Conservation (phyloP, 2,113 vertebrate genomes). For the Xiphophorus hellerii region DNA sequence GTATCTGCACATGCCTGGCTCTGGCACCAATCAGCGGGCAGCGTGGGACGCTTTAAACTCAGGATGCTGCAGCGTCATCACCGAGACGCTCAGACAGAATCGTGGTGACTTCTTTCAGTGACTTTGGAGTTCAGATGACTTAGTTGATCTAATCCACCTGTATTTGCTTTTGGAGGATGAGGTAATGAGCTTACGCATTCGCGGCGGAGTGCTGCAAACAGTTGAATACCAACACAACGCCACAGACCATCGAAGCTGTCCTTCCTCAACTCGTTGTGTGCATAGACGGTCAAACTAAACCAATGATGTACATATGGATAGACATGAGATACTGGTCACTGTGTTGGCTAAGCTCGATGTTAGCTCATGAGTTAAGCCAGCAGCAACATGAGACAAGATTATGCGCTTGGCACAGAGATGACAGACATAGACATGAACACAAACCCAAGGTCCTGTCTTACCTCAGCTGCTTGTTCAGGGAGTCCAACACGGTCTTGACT, state of each 20-base stretch:
- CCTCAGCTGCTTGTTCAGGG: conserved; percentile 75
- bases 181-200: conserved; percentile 3
- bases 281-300: conserved; percentile 8
- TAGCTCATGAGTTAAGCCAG: conserved; percentile 33
- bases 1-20: conserved; percentile 71
- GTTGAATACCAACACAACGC: background rate
- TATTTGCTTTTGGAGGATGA: background rate
- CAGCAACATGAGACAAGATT: conserved; percentile 6
- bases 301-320: background rate
- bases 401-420: conserved; percentile 4
- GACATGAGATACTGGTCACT: background rate
- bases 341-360: conserved; percentile 4
- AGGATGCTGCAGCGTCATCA: conserved; percentile 49
- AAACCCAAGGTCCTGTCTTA: conserved; percentile 61
- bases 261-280: background rate
- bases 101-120: background rate
- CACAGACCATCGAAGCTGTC: background rate
- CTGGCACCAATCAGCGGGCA: conserved; percentile 79
- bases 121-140: background rate
- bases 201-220: background rate
- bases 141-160: conserved; percentile 1
- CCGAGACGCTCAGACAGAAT: conserved; percentile 9
- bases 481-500: conserved; percentile 51
- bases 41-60: conserved; percentile 83
- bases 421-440: conserved; percentile 25